These are phyloP conservation scores for Polyommatus iphigenia DNA, from an alignment of 2,888 invertebrate genomes.

Conservation along the genomic window DNA sequence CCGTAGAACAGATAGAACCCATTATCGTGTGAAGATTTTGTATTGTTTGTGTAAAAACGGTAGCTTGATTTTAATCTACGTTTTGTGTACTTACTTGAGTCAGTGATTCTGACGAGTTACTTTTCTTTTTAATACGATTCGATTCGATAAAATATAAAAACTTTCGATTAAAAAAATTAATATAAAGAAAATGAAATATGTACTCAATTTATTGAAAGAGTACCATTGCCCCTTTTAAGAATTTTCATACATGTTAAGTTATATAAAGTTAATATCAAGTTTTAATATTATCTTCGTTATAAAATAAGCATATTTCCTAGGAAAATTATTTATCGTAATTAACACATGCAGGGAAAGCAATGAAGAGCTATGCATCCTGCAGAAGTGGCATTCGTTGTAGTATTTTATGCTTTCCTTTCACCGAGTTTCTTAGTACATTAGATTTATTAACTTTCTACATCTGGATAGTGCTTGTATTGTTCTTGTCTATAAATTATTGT, in stretches of 20 bases:
- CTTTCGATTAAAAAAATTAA: no score
- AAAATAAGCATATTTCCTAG: conserved; percentile 23
- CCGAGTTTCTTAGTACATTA: conserved; percentile 19
- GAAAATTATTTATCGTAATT: conserved; percentile 31
- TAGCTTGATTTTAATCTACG: conserved; percentile 38
- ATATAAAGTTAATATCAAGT: not conserved
- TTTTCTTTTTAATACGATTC: not conserved
- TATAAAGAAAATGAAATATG: not conserved
- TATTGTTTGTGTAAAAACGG: conserved; percentile 48
- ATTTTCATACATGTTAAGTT: not conserved
- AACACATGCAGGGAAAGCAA: conserved; percentile 31
- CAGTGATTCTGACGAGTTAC: not conserved
- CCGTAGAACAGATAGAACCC: conserved; percentile 53
- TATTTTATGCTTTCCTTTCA: conserved; percentile 37
- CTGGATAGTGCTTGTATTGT: conserved; percentile 22
- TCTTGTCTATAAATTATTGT: conserved; percentile 31
- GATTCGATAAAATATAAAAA: no score
- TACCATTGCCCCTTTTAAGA: not conserved
- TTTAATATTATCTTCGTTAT: not conserved
- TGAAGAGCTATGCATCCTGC: conserved; percentile 32
- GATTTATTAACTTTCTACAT: conserved; percentile 27
- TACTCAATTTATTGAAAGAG: no score
- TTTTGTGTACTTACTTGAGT: conserved; percentile 34
- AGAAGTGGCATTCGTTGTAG: conserved; percentile 33
- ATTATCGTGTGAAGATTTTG: conserved; percentile 49